A percentile compares a stretch with the other conserved stretches of the same genome.
Evolutionary conservation across 1,140 invertebrate species (phyloP).

Genomic region (Cryptotermes secundus): DNA sequence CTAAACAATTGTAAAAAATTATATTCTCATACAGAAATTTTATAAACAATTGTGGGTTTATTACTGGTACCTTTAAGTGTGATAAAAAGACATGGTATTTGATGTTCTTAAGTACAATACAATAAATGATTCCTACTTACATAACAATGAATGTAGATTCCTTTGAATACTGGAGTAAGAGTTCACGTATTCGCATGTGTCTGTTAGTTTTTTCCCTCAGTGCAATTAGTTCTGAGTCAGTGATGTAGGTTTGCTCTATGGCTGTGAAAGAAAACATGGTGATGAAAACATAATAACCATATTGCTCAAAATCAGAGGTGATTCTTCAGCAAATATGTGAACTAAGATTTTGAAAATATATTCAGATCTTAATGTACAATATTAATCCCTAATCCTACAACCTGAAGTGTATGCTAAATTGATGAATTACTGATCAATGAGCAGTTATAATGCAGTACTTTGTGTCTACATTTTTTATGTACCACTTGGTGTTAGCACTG

Average conservation of each 20-base stretch:
- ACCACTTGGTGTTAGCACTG: too few species aligned
- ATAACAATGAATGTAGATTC: conserved; percentile 58
- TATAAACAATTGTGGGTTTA: too few species aligned
- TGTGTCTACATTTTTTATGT: too few species aligned
- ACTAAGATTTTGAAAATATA: background rate
- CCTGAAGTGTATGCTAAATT: background rate
- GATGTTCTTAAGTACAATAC: background rate
- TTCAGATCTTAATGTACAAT: background rate
- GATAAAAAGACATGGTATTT: too few species aligned
- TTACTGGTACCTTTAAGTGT: too few species aligned
- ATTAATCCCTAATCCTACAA: background rate
- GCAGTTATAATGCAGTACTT: too few species aligned
- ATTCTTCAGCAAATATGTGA: background rate
- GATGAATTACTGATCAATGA: too few species aligned
- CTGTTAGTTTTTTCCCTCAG: conserved; percentile 59
- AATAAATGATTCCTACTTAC: conserved; percentile 48
- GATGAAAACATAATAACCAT: background rate
- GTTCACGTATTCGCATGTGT: conserved; percentile 55
- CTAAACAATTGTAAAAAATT: too few species aligned
- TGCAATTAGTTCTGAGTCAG: conserved; percentile 53
- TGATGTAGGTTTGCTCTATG: conserved; percentile 43
- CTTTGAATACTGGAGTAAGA: conserved; percentile 54
- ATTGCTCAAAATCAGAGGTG: background rate
- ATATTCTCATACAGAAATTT: too few species aligned
- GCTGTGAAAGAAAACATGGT: background rate